A percentile compares a stretch with the other conserved stretches of the same genome.
These are phyloP conservation scores for Dinomys branickii DNA, from an alignment of 2,113 vertebrate species.

Conservation along the genomic window DNA sequence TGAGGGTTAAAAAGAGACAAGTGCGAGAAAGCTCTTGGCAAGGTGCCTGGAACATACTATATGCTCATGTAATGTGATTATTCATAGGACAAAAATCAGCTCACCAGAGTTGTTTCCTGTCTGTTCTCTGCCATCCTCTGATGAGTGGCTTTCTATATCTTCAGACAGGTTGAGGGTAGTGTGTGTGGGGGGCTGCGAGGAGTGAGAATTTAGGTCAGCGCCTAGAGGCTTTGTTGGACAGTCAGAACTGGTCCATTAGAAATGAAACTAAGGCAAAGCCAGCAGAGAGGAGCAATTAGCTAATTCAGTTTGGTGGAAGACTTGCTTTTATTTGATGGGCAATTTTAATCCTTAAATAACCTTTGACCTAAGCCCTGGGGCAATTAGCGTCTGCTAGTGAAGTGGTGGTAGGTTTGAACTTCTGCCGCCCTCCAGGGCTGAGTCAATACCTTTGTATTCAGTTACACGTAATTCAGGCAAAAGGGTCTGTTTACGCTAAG, in stretches of 20 bases:
- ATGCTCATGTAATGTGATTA: not conserved
- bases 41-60: not conserved
- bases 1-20: not conserved
- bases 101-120: not conserved
- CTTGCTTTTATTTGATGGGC: constrained; percentile 62
- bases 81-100: not conserved
- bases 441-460: constrained; percentile 62
- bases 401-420: constrained; percentile 51
- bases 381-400: constrained; percentile 59
- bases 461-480: constrained; percentile 60
- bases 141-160: not conserved
- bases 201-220: not conserved
- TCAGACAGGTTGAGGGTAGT: not conserved
- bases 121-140: not conserved
- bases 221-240: not conserved
- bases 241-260: not conserved
- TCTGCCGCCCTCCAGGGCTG: not conserved
- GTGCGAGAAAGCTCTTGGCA: not conserved
- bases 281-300: constrained; percentile 50
- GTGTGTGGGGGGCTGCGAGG: no score
- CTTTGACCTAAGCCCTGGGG: constrained; percentile 67
- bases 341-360: constrained; percentile 53
- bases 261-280: not conserved
- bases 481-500: constrained; percentile 67
- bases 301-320: constrained; percentile 58